phyloP scores from a whole-genome alignment of 2,797 vertebrate genomes.

The Acestrorhynchus altus region DNA sequence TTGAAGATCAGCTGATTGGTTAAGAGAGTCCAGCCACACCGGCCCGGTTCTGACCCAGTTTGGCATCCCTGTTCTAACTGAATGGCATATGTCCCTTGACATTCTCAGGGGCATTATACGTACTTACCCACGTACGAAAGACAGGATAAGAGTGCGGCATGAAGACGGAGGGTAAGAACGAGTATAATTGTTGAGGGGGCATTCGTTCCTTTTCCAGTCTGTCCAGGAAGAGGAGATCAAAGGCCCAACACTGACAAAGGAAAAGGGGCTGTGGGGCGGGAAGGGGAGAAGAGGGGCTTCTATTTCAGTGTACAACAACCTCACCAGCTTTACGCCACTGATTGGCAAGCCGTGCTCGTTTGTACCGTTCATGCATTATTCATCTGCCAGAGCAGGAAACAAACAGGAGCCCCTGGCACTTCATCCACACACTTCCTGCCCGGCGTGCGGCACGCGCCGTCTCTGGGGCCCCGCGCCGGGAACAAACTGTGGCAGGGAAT shows the following conservation, averaged over 20 bases:
- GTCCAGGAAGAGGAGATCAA: constrained; percentile 49
- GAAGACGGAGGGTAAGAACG: not conserved
- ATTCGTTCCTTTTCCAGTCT: constrained; percentile 29
- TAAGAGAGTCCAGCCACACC: no score
- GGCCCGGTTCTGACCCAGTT: no score
- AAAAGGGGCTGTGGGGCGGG: constrained; percentile 7
- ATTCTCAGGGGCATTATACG: not conserved
- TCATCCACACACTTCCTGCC: constrained; percentile 45
- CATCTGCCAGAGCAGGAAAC: constrained; percentile 49
- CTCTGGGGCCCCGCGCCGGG: constrained; percentile 23
- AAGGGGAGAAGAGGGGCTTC: not conserved
- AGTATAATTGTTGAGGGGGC: not conserved
- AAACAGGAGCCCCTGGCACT: constrained; percentile 44
- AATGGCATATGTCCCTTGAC: not conserved
- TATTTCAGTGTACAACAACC: constrained; percentile 27
- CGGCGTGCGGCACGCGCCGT: not conserved
- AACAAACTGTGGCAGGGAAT: constrained; percentile 30
- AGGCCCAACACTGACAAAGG: constrained; percentile 31
- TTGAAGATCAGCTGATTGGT: no score
- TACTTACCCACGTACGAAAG: not conserved
- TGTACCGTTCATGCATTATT: constrained; percentile 57
- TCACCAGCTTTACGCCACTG: constrained; percentile 28
- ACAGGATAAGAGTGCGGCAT: not conserved
- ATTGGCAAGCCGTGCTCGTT: constrained; percentile 45
- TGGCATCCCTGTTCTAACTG: no score